Conservation (phyloP, 2,888 invertebrate species). For the Conus canariensis region DNA sequence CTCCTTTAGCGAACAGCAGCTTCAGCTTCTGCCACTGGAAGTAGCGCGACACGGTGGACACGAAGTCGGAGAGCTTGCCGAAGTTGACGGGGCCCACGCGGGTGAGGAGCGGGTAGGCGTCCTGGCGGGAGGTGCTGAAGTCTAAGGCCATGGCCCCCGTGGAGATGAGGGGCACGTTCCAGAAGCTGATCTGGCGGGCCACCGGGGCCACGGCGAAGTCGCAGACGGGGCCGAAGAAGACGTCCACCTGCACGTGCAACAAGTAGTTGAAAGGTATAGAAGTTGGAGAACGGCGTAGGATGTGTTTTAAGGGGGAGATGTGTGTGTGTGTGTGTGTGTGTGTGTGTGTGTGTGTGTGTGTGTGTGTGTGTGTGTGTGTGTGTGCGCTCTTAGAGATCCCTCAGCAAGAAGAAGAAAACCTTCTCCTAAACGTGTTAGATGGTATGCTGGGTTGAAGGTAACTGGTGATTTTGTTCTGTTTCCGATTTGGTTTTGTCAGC, state of each 20-base stretch:
- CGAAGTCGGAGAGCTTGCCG: conserved; percentile 59
- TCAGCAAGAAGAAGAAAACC: no score
- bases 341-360: no score
- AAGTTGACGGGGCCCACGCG: conserved; percentile 72
- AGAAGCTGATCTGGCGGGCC: conserved; percentile 86
- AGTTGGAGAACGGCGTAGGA: background rate
- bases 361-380: no score
- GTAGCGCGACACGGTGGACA: conserved; percentile 51
- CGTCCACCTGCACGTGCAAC: conserved; percentile 55
- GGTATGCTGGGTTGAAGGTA: no score
- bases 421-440: no score
- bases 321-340: no score
- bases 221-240: conserved; percentile 75
- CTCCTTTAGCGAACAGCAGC: conserved; percentile 88
- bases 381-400: no score
- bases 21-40: conserved; percentile 77
- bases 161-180: conserved; percentile 91
- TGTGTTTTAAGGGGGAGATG: no score
- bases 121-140: conserved; percentile 62
- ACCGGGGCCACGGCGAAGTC: conserved; percentile 90
- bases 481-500: no score
- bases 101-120: conserved; percentile 87
- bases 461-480: no score
- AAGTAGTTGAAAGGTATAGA: no score
- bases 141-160: conserved; percentile 73